These are phyloP conservation scores for Dryobates pubescens DNA, from an alignment of 2,797 vertebrate species.

Conservation along the genomic window DNA sequence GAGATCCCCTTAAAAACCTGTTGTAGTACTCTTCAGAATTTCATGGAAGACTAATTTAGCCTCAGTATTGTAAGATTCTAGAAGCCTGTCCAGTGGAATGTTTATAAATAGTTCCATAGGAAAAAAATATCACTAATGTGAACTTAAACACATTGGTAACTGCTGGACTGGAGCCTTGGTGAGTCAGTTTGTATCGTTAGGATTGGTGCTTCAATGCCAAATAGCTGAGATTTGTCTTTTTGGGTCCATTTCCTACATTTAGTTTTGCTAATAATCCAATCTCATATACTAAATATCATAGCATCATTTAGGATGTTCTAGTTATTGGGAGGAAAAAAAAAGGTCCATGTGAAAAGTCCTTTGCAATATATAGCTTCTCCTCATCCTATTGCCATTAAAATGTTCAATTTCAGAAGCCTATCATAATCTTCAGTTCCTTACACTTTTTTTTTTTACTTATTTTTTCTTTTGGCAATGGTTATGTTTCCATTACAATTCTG, in stretches of 20 bases:
- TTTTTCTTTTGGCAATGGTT: neutral
- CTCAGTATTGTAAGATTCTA: neutral
- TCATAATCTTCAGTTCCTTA: slow-evolving; percentile 22
- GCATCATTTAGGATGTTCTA: neutral
- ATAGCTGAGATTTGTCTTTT: neutral
- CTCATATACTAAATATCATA: neutral
- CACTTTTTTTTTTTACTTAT: neutral
- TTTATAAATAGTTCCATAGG: neutral
- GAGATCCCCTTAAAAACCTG: neutral
- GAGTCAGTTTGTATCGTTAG: neutral
- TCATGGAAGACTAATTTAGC: neutral
- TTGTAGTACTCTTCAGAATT: neutral
- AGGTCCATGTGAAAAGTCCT: slow-evolving; percentile 15
- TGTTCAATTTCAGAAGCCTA: slow-evolving; percentile 12
- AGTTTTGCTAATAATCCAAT: neutral
- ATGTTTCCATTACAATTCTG: slow-evolving; percentile 11
- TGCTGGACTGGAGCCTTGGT: neutral
- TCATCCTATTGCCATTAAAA: slow-evolving; percentile 21
- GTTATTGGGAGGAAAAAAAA: neutral
- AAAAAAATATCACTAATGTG: neutral
- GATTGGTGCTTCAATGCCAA: neutral
- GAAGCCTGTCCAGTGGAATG: neutral
- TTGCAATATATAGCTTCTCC: neutral
- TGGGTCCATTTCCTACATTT: neutral
- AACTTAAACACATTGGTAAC: neutral